Conservation (phyloP, 2,888 invertebrate species). For the Plusia festucae region DNA sequence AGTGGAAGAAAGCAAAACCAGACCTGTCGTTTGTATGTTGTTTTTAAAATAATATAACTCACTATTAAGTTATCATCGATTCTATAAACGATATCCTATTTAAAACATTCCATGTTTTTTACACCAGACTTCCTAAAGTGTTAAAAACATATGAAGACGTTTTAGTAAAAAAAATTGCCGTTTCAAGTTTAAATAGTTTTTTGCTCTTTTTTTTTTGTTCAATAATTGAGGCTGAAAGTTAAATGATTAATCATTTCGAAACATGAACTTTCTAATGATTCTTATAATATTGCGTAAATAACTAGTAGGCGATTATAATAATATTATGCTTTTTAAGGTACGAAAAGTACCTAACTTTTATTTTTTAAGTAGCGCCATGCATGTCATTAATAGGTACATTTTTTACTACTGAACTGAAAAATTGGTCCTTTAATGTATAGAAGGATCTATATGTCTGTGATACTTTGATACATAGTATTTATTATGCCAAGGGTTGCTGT, state of each 20-base stretch:
- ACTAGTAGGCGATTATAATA: background rate
- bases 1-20: slow-evolving; percentile 41
- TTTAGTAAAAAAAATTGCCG: background rate
- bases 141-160: background rate
- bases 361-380: too few relatives aligned
- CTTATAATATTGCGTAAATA: background rate
- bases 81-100: slow-evolving; percentile 31
- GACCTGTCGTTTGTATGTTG: slow-evolving; percentile 28
- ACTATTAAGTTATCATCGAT: slow-evolving; percentile 48
- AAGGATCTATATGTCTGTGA: background rate
- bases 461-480: too few relatives aligned
- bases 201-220: background rate
- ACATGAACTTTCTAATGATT: slow-evolving; percentile 1
- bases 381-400: too few relatives aligned
- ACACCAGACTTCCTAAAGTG: slow-evolving; percentile 18
- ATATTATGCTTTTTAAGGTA: background rate
- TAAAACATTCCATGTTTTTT: slow-evolving; percentile 23
- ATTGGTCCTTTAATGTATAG: background rate
- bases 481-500: too few relatives aligned
- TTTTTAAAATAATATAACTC: slow-evolving; percentile 34
- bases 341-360: background rate
- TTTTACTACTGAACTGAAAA: background rate
- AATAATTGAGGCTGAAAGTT: slow-evolving; percentile 1
- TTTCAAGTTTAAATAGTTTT: background rate
- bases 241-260: slow-evolving; percentile 2